These are phyloP conservation scores for Myotis planiceps DNA, from an alignment of 2,797 vertebrate species.

Conservation along the genomic window DNA sequence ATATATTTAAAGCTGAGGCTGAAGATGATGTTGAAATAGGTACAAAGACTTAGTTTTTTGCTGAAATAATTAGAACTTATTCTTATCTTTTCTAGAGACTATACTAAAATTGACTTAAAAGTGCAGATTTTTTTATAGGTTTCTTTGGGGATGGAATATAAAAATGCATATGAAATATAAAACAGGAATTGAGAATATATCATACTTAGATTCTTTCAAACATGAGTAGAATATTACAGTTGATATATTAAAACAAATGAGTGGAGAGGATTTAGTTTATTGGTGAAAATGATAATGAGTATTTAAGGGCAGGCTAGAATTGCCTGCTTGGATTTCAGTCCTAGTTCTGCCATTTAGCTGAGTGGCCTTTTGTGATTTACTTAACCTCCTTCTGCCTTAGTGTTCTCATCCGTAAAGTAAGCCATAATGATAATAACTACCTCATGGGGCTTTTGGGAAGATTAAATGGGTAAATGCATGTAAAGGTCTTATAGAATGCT, in stretches of 20 bases:
- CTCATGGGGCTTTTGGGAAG: neutral
- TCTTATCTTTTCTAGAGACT: neutral
- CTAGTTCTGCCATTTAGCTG: conserved; percentile 7
- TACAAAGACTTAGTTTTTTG: conserved; percentile 74
- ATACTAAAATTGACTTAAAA: conserved; percentile 50
- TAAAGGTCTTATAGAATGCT: neutral
- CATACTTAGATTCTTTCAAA: conserved; percentile 26
- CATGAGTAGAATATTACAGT: neutral
- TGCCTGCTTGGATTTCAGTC: conserved; percentile 22
- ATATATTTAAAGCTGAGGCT: conserved; percentile 99
- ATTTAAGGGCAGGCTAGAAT: neutral
- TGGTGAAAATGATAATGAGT: conserved; percentile 17
- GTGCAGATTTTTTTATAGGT: neutral
- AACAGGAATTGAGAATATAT: neutral
- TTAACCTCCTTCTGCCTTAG: neutral
- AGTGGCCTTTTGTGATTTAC: neutral
- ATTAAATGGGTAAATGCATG: conserved; percentile 9
- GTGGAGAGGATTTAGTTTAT: conserved; percentile 27
- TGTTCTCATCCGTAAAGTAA: conserved; percentile 31
- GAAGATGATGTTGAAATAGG: conserved; percentile 99
- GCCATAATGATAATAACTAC: neutral
- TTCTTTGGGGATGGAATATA: conserved; percentile 17
- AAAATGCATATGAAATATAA: conserved; percentile 19
- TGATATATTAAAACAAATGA: conserved; percentile 42
- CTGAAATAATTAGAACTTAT: conserved; percentile 31